These are phyloP conservation scores for Arizona elegans DNA, from an alignment of 2,113 vertebrate genomes.

Conservation along the genomic window DNA sequence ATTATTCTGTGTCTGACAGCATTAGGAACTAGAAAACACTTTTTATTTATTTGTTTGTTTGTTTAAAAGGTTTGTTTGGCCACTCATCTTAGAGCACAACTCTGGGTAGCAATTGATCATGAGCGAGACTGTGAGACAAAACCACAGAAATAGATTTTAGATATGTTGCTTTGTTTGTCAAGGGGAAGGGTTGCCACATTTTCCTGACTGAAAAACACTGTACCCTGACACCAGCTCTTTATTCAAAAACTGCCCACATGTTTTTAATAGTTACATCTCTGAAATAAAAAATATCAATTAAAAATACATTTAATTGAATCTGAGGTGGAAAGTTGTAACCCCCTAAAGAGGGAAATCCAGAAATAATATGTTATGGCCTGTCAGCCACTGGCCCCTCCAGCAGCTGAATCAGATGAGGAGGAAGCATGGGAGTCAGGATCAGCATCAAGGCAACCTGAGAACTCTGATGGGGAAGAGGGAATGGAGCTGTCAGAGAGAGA, in stretches of 20 bases:
- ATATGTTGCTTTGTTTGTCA: neutral
- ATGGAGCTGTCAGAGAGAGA: too few species aligned
- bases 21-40: neutral
- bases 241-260: neutral
- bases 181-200: too few species aligned
- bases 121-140: neutral
- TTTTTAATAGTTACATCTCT: neutral
- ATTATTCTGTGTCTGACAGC: neutral
- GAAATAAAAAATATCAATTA: neutral
- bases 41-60: neutral
- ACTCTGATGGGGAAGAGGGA: too few species aligned
- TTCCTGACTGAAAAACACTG: neutral
- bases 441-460: too few species aligned
- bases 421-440: too few species aligned
- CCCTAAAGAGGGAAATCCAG: neutral
- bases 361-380: neutral
- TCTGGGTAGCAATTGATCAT: neutral
- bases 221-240: neutral
- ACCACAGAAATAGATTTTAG: neutral
- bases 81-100: neutral
- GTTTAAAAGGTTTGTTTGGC: neutral
- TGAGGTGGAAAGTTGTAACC: neutral
- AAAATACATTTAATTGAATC: neutral
- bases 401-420: too few species aligned
- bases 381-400: too few species aligned